phyloP scores from a whole-genome alignment of 2,888 invertebrate genomes.

The Noctuana brunneofusca region DNA sequence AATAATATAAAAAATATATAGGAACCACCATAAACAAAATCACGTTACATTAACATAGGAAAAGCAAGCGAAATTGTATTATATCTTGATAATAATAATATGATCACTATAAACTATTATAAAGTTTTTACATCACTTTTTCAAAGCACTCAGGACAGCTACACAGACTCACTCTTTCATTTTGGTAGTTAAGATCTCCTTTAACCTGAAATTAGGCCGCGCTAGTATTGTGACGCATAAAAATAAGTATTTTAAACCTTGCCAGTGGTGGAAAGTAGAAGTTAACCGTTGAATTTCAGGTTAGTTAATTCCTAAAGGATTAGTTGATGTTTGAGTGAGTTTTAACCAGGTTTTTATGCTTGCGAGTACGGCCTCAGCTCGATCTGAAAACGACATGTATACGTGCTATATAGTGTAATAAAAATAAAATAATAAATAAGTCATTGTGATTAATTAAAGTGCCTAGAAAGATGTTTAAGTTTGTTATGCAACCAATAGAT shows the following conservation, averaged over 20 bases:
- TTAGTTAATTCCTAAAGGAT: neutral
- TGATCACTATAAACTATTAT: neutral
- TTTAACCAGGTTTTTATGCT: neutral
- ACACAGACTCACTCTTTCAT: slow-evolving; percentile 6
- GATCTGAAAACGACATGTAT: slow-evolving; percentile 27
- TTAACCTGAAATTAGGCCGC: neutral
- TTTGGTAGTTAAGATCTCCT: neutral
- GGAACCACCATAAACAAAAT: slow-evolving; percentile 16
- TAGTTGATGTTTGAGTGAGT: slow-evolving; percentile 2
- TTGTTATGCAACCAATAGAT: no score
- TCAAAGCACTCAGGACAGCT: slow-evolving; percentile 22
- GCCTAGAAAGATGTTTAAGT: no score
- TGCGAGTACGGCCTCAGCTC: slow-evolving; percentile 19
- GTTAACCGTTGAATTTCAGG: neutral
- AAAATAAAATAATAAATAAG: no score
- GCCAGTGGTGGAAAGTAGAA: neutral
- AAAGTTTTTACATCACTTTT: neutral
- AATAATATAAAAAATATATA: slow-evolving; percentile 17
- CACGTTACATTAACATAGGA: neutral
- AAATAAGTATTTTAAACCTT: neutral
- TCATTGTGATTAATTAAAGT: no score
- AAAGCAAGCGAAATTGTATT: neutral
- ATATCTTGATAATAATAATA: neutral
- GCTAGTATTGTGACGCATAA: neutral
- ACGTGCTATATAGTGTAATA: no score